A percentile compares a stretch with the other conserved stretches of the same genome.
These are phyloP conservation scores for Stegodyphus dumicola DNA, from an alignment of 1,140 invertebrate species.

Conservation along the genomic window DNA sequence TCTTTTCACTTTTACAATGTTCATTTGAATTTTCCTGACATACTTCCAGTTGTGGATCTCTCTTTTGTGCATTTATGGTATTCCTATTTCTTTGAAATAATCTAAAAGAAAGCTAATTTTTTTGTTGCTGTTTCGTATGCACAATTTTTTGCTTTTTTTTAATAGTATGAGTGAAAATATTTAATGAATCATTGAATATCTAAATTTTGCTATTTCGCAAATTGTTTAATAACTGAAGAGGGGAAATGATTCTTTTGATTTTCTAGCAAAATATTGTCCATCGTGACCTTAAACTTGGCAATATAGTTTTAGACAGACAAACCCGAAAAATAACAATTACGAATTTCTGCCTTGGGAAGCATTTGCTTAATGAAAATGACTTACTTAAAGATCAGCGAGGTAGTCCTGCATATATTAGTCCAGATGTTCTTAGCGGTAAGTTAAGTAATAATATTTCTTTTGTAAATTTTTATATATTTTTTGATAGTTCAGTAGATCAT, in stretches of 20 bases:
- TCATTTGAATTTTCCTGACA: too few relatives aligned
- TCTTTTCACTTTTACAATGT: too few relatives aligned
- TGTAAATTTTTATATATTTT: not conserved
- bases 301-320: constrained; percentile 80
- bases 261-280: constrained; percentile 84
- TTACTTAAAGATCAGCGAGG: constrained; percentile 83
- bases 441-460: not conserved
- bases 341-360: constrained; percentile 86
- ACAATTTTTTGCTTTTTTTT: too few relatives aligned
- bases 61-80: too few relatives aligned
- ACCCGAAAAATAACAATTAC: constrained; percentile 79
- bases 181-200: too few relatives aligned
- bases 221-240: too few relatives aligned
- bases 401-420: constrained; percentile 86
- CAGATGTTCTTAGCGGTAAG: constrained; percentile 83
- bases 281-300: constrained; percentile 83
- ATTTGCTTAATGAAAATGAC: constrained; percentile 80
- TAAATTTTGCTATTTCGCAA: too few relatives aligned
- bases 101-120: too few relatives aligned
- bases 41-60: too few relatives aligned
- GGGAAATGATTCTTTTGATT: constrained; percentile 43
- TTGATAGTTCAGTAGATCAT: not conserved
- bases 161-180: too few relatives aligned
- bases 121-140: too few relatives aligned
- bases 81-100: too few relatives aligned